Evolutionary conservation across 1,140 invertebrate species (phyloP).

Genomic region (Listronotus bonariensis): DNA sequence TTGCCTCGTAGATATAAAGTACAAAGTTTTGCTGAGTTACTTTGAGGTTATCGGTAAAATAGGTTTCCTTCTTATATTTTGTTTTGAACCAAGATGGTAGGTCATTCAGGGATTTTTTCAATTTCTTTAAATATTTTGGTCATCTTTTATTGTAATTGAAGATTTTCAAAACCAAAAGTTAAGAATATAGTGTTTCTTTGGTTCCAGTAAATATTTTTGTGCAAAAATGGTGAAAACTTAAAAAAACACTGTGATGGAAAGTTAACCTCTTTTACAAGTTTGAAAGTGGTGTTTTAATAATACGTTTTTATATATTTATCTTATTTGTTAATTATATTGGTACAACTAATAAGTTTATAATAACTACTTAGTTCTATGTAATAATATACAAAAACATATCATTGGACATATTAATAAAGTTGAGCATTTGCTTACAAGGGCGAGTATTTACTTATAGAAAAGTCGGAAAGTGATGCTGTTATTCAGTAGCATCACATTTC

Average conservation of each 20-base stretch:
- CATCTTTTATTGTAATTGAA: slow-evolving; percentile 2
- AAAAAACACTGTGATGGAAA: background rate
- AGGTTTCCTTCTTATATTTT: slow-evolving; percentile 1
- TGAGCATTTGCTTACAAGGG: too few species aligned
- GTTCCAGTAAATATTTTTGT: background rate
- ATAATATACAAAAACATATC: too few species aligned
- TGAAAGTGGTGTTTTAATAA: too few species aligned
- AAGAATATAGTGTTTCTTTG: background rate
- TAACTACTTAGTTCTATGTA: background rate
- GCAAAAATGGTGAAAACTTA: background rate
- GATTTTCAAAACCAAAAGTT: background rate
- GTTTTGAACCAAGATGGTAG: background rate
- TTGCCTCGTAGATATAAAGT: too few species aligned
- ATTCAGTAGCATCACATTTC: too few species aligned
- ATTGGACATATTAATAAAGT: too few species aligned
- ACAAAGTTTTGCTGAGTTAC: too few species aligned
- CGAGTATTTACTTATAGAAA: too few species aligned
- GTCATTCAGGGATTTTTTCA: background rate
- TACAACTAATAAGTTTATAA: too few species aligned
- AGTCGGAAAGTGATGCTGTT: too few species aligned
- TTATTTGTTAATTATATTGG: too few species aligned
- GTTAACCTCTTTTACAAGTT: background rate
- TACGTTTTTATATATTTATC: too few species aligned
- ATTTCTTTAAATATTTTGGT: slow-evolving; percentile 7
- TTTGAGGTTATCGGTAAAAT: slow-evolving; percentile 2